Conservation (phyloP, 2,113 vertebrate species). For the Vidua chalybeata region DNA sequence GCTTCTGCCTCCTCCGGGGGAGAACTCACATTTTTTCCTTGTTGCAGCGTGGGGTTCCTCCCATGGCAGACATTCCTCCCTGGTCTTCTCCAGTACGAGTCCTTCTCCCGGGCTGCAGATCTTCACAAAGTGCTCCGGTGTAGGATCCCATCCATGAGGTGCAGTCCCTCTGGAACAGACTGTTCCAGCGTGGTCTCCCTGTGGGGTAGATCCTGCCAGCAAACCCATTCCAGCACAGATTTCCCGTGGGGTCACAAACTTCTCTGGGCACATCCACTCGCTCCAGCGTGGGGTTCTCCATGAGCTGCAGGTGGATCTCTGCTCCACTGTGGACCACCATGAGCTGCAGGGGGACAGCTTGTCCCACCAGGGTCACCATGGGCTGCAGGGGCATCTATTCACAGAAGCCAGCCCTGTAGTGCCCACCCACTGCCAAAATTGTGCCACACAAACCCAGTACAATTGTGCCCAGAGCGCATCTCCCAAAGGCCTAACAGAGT, state of each 20-base stretch:
- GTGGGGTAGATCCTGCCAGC: not conserved
- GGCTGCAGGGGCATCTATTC: not conserved
- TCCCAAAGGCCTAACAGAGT: not conserved
- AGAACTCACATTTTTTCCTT: not conserved
- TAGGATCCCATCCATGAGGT: too few species aligned
- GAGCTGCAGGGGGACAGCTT: not conserved
- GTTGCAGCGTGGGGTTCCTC: not conserved
- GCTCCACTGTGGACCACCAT: not conserved
- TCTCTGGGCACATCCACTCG: not conserved
- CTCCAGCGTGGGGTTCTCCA: not conserved
- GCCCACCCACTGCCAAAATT: not conserved
- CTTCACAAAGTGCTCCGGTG: not conserved
- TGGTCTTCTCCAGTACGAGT: not conserved
- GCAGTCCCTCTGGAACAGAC: not conserved
- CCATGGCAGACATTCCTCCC: not conserved
- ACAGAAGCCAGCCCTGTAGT: not conserved
- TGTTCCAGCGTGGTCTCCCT: not conserved
- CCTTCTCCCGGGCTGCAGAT: not conserved
- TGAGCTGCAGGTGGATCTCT: not conserved
- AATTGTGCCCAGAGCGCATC: rapidly evolving
- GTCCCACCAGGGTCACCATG: not conserved
- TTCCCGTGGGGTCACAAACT: not conserved
- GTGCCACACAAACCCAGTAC: rapidly evolving
- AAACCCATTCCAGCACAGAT: not conserved
- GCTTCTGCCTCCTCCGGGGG: not conserved